phyloP scores from a whole-genome alignment of 2,888 invertebrate species.

The Clistopyga incitator region DNA sequence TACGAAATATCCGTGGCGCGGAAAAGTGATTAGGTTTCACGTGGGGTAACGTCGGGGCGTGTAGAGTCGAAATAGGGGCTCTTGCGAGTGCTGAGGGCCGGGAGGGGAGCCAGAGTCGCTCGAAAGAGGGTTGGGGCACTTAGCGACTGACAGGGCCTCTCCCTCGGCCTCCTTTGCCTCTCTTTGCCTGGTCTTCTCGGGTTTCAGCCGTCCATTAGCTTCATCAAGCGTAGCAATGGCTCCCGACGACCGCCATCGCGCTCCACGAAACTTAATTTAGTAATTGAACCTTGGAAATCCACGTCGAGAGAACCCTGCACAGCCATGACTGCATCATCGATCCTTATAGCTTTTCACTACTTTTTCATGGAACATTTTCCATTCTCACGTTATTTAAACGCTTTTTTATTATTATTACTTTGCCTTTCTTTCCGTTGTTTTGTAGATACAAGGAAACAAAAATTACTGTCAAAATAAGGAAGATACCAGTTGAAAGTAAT shows the following conservation, averaged over 20 bases:
- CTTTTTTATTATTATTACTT: too few species aligned
- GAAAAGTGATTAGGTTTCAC: slow-evolving; percentile 82
- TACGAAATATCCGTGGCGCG: slow-evolving; percentile 78
- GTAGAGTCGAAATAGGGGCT: slow-evolving; percentile 27
- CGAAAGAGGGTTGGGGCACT: slow-evolving; percentile 77
- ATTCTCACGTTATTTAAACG: slow-evolving; percentile 9
- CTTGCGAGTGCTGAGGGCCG: slow-evolving; percentile 11
- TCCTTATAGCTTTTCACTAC: not conserved
- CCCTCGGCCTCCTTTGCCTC: slow-evolving; percentile 74
- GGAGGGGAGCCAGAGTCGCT: slow-evolving; percentile 28
- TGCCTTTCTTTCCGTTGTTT: not conserved
- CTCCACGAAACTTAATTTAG: slow-evolving; percentile 75
- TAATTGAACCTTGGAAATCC: slow-evolving; percentile 78
- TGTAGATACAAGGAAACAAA: not conserved
- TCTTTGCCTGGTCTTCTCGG: slow-evolving; percentile 78
- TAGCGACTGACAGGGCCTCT: slow-evolving; percentile 82
- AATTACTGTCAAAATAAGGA: not conserved
- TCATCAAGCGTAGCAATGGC: slow-evolving; percentile 82
- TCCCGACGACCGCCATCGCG: slow-evolving; percentile 68
- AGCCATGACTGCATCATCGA: slow-evolving; percentile 7
- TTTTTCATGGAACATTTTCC: slow-evolving; percentile 6
- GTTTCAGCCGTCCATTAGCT: slow-evolving; percentile 84
- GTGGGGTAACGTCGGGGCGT: slow-evolving; percentile 66
- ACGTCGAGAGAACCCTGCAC: slow-evolving; percentile 49
- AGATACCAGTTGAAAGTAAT: not conserved